Percentiles rank a stretch among this genome's conserved stretches.
phyloP scores from a whole-genome alignment of 2,888 invertebrate species.

The Hypercompe scribonia region DNA sequence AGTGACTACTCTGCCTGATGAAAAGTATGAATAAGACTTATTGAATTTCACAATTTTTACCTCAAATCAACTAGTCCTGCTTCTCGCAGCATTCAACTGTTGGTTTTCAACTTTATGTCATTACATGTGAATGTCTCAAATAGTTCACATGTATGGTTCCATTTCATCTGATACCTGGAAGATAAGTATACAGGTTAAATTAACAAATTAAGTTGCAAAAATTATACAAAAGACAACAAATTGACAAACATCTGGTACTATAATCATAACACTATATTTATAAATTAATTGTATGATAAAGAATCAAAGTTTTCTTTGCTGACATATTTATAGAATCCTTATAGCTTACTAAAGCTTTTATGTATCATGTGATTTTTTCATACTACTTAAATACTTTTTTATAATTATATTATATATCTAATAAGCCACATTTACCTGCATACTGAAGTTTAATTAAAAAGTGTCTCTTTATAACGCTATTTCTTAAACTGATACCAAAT shows the following conservation, averaged over 20 bases:
- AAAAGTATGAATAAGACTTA: no score
- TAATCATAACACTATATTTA: not conserved
- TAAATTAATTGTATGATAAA: not conserved
- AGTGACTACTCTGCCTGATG: no score
- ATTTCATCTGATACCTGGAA: conserved; percentile 47
- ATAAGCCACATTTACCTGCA: not conserved
- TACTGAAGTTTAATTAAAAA: not conserved
- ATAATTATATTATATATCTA: no score
- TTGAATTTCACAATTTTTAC: conserved; percentile 4
- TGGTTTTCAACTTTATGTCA: conserved; percentile 26
- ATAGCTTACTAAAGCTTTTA: not conserved
- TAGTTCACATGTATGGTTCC: conserved; percentile 19
- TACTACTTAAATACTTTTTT: not conserved
- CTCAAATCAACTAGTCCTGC: not conserved
- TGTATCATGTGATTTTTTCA: not conserved
- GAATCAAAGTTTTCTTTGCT: not conserved
- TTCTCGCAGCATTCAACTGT: conserved; percentile 26
- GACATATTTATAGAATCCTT: not conserved
- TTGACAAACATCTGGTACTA: not conserved
- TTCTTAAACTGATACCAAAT: not conserved
- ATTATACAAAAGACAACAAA: not conserved
- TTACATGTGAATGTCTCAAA: not conserved
- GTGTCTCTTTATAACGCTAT: not conserved
- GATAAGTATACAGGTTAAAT: conserved; percentile 26
- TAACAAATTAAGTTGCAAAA: conserved; percentile 7